Base-by-base conservation (phyloP, 1,140 invertebrate species). In the Bombus superbus region DNA sequence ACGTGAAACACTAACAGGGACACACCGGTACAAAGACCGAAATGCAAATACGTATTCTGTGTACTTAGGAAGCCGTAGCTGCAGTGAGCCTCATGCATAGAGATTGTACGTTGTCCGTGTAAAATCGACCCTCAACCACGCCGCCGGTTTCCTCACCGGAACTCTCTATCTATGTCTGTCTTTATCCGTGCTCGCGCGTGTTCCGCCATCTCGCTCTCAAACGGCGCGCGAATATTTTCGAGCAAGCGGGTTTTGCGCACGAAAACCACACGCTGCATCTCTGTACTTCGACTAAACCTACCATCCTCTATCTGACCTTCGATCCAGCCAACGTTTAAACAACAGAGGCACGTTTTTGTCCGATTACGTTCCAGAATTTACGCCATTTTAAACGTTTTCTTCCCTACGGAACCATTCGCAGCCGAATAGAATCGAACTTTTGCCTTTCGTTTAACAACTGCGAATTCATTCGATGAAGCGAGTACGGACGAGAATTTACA, bases 31-130 rank as follows among this genome's bases (percentile, higher is more conserved):
- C 94, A 94, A 94, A 94, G 94, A 94, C 93, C 92, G 89, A 94
- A 94, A 94, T 94, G 94, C 94, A 94, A 94, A 94, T 94, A 94
- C 92, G 89, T 89, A 94, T 93, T 92, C 93, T 94, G 94, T 94
- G 93, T 94, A 94, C 94, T 94, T 94, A 94, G 94, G 93, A 94
- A 94, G 93, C 93, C 93, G 93, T 92, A 93, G 91, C 92, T 86
- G 83, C 92, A 92, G 93, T 89, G 93, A 94, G 91, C 88, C 92
- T 94, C 94, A 94, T 94, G 94, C 94, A 94, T 94, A 94, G 93
- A 94, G 93, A 94, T 94, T 94, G 93, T 94, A 92, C 91, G 92
- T 91, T 92, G 91, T 90, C 87, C 92, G 89, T 93, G 93, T 94
- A 92, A 93, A 92, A 93, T 92, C 91, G 85, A 92, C 88, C 87